Base-by-base conservation (phyloP, 2,888 invertebrate genomes). In the Ichneumon xanthorius region DNA sequence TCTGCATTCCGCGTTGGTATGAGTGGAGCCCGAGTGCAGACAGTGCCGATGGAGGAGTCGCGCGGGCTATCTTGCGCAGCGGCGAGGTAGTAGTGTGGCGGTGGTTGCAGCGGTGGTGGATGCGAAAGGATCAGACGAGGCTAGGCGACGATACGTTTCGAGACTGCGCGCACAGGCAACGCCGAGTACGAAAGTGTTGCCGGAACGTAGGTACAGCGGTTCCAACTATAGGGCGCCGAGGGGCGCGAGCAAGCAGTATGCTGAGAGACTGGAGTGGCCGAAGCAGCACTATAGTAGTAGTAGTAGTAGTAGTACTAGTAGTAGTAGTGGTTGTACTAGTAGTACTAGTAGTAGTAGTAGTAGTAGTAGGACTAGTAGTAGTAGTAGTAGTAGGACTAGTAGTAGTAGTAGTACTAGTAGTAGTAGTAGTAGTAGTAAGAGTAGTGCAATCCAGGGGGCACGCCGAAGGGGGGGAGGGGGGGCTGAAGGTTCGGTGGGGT, bases 101-200 rank as follows among this genome's bases (percentile, higher is more conserved):
- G 2, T 22, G 26, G 53, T 5, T 7, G 45, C 50, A 71, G 72
- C 67, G 11, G 68, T 63, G 58, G 73, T 65, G 81, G 75, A 55
- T 80, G 77, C 71, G 58, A 73, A 75, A 73, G 81, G 83, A 86
- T 86, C 82, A 67, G 77, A 75, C 78, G 75, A 71, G 80, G 78
- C 72, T 70, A 53, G 68, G 72, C 65, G 73, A 77, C 76, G 72
- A 83, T 58, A 53, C 77, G 63, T 30, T 76, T 80, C 80, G 80
- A 77, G 84, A 71, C 65, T 76, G 84, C 80, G 78, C 78, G 70
- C n/a, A 45, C 61, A 79, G 71, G 33, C 37, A 14, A 22, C 45
- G 61, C 14, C n/a, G 68, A 50, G 82, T 45, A 70, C 71, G 65
- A 75, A 40, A 16, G 72, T 67, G 48, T 48, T 48, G 33, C 67